phyloP scores from a whole-genome alignment of 2,797 vertebrate species.

The Malurus leucopterus region DNA sequence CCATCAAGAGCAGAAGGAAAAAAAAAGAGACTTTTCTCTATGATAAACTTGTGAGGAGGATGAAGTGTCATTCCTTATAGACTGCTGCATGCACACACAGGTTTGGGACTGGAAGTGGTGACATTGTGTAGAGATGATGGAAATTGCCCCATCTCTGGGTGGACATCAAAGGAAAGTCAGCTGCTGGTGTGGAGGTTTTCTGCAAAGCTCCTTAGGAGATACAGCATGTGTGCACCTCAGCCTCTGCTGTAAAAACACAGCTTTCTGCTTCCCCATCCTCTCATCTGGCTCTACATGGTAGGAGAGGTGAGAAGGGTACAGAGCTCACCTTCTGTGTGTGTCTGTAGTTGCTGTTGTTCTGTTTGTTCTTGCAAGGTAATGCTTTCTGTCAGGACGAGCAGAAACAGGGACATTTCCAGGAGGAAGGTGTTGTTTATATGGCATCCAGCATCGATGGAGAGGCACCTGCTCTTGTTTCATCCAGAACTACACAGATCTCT shows the following conservation, averaged over 20 bases:
- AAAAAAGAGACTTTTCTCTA: background rate
- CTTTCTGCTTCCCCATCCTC: background rate
- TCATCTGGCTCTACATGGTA: accelerated
- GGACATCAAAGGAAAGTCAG: background rate
- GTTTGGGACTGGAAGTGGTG: background rate
- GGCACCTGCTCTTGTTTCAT: background rate
- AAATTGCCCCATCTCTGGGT: background rate
- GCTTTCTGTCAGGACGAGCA: background rate
- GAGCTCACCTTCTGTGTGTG: background rate
- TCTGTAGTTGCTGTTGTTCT: background rate
- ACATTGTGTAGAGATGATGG: background rate
- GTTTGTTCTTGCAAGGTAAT: background rate
- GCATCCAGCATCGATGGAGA: accelerated
- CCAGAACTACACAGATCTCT: background rate
- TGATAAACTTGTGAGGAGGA: background rate
- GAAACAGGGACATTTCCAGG: background rate
- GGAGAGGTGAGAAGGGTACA: background rate
- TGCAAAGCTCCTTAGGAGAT: background rate
- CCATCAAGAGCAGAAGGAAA: background rate
- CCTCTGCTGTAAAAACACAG: background rate
- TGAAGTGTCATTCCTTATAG: background rate
- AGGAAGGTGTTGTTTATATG: background rate
- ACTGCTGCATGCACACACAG: background rate
- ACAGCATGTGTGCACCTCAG: accelerated
- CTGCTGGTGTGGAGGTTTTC: background rate